These are phyloP conservation scores for Toxostoma redivivum DNA, from an alignment of 2,113 vertebrate species.

Conservation along the genomic window DNA sequence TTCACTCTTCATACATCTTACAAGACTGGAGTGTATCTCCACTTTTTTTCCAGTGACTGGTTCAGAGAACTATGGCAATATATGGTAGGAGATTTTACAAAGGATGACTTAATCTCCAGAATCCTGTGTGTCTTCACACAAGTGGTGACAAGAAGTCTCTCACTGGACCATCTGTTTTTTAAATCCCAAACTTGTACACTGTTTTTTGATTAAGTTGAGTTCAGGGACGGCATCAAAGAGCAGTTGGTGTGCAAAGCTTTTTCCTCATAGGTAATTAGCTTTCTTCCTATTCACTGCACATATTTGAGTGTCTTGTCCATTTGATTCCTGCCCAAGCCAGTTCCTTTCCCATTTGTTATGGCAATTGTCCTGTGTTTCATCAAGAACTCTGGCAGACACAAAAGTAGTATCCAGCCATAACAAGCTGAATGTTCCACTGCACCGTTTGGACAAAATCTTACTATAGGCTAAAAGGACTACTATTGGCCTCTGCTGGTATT, in stretches of 20 bases:
- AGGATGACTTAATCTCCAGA: neutral
- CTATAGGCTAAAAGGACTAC: neutral
- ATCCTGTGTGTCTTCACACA: neutral
- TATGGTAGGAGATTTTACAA: neutral
- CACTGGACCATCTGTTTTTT: neutral
- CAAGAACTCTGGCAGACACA: neutral
- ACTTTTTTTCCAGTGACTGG: neutral
- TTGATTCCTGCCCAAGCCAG: neutral
- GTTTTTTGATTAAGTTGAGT: neutral
- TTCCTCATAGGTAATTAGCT: neutral
- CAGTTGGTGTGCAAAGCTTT: neutral
- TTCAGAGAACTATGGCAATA: neutral
- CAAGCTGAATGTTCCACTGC: neutral
- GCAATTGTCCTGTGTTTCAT: neutral
- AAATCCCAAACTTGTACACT: neutral
- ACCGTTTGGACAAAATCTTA: neutral
- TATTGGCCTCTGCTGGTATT: neutral
- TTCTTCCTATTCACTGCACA: neutral
- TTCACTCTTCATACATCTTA: neutral
- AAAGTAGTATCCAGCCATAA: neutral
- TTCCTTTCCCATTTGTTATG: neutral
- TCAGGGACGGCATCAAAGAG: neutral
- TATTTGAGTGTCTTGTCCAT: neutral
- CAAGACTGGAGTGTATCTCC: neutral
- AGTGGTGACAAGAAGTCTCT: neutral